phyloP scores from a whole-genome alignment of 1,140 invertebrate species.

The Wasmannia auropunctata region DNA sequence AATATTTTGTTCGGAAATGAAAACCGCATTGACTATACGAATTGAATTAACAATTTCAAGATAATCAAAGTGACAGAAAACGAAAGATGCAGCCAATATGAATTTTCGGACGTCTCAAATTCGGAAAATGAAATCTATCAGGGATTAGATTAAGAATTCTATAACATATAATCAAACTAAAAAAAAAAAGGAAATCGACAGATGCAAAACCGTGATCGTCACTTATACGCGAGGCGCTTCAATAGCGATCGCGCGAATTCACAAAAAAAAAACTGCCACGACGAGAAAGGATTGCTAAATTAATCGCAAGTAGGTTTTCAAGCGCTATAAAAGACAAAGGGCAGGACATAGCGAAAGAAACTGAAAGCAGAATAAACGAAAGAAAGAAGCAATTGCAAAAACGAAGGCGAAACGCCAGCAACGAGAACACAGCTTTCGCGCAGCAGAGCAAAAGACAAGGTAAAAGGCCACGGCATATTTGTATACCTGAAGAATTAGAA shows the following conservation, averaged over 20 bases:
- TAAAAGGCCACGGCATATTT: conserved; percentile 13
- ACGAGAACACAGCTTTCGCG: conserved; percentile 51
- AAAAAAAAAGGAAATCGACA: neutral
- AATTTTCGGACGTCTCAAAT: conserved; percentile 2
- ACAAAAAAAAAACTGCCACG: conserved; percentile 15
- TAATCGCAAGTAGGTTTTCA: neutral
- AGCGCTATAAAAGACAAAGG: neutral
- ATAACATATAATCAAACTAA: conserved; percentile 36
- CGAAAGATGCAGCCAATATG: neutral
- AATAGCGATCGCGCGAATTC: conserved; percentile 2
- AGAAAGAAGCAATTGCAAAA: conserved; percentile 33
- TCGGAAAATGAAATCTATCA: conserved; percentile 18
- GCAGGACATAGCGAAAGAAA: neutral
- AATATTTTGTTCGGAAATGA: neutral
- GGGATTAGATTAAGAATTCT: conserved; percentile 46
- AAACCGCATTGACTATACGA: neutral
- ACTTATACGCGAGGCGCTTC: neutral
- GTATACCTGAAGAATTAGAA: conserved; percentile 17
- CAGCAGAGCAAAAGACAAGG: conserved; percentile 44
- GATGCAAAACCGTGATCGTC: neutral
- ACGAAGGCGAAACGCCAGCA: conserved; percentile 21
- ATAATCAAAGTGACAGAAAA: conserved; percentile 41
- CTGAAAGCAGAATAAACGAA: neutral
- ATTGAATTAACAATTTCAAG: conserved; percentile 8
- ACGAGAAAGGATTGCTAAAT: conserved; percentile 24